Conservation (phyloP, 2,888 invertebrate genomes). For the Microchrysa polita region DNA sequence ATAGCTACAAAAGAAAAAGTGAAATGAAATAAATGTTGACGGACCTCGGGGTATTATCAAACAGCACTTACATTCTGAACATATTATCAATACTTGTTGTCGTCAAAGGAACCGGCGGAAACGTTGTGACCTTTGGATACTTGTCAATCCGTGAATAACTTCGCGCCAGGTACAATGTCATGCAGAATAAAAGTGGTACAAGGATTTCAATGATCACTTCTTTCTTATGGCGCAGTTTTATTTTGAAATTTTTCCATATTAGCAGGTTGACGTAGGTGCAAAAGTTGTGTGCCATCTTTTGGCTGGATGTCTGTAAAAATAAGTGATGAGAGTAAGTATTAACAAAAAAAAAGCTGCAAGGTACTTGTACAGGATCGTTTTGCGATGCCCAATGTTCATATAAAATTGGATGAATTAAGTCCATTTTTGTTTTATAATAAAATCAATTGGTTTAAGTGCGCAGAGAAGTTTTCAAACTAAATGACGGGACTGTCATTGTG, state of each 20-base stretch:
- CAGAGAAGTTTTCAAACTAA: too few species aligned
- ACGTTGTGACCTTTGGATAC: neutral
- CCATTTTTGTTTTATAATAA: too few species aligned
- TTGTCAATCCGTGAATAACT: constrained; percentile 50
- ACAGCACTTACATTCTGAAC: neutral
- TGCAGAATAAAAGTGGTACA: constrained; percentile 70
- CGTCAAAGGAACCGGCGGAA: constrained; percentile 55
- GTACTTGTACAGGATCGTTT: too few species aligned
- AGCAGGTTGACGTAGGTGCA: constrained; percentile 66
- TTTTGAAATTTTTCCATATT: constrained; percentile 81
- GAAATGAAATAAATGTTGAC: too few species aligned
- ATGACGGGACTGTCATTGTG: too few species aligned
- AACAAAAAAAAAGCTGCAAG: too few species aligned
- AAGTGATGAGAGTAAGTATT: too few species aligned
- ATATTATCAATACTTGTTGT: constrained; percentile 14
- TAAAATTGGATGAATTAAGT: too few species aligned
- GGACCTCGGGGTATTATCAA: too few species aligned
- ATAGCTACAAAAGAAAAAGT: neutral
- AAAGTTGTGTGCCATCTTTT: constrained; percentile 15
- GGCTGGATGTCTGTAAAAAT: too few species aligned
- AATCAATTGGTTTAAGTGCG: too few species aligned
- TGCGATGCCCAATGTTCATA: too few species aligned
- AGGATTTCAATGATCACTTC: constrained; percentile 73
- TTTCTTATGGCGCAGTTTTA: constrained; percentile 74
- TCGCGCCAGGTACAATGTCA: constrained; percentile 73